Evolutionary conservation across 2,113 vertebrate genomes (phyloP), one percentile per base, ranked within the genome.

Genomic region (Manacus vitellinus): DNA sequence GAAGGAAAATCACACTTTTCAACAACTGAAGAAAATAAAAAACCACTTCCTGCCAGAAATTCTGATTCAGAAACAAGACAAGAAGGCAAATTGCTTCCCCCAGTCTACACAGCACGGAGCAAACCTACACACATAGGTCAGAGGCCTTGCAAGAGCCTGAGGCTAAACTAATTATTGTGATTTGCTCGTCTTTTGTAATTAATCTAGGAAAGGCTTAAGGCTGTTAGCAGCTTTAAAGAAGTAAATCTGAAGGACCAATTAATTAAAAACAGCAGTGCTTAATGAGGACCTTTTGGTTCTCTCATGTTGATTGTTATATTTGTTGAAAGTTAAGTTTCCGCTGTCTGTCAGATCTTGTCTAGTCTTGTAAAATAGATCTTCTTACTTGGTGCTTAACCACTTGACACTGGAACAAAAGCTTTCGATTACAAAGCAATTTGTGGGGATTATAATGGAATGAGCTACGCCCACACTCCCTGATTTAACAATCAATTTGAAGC

Each of bases 181-280:
- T 98, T 98, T 98, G 98, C 96, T 98, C 96, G 95, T 98, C 98
- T 98, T 98, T 98, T 97, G 98, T 99, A 99, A 99, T 99, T 99
- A 99, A 99, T 98, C 98, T 98, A 97, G 96, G 96, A 98, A 98
- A 98, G 97, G 97, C 98, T 98, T 98, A 97, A 96, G 98, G 97
- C 98, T 97, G 98, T 98, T 98, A 98, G 98, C 98, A 98, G 98
- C 98, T 98, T 97, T 97, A 98, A 98, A 98, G 97, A 98, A 97
- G 96, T 97, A 96, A 95, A 97, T 97, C 98, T 99, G 98, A 99
- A 99, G 98, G 98, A 98, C 98, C 98, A 98, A 98, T 98, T 99
- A 99, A 99, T 99, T 99, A 98, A 98, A 98, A 98, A 97, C 98
- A 98, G 96, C 97, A 94, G 95, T 97, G 97, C 96, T 98, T 98